Conservation (phyloP, 2,113 vertebrate genomes). For the Spea multiplicata region DNA sequence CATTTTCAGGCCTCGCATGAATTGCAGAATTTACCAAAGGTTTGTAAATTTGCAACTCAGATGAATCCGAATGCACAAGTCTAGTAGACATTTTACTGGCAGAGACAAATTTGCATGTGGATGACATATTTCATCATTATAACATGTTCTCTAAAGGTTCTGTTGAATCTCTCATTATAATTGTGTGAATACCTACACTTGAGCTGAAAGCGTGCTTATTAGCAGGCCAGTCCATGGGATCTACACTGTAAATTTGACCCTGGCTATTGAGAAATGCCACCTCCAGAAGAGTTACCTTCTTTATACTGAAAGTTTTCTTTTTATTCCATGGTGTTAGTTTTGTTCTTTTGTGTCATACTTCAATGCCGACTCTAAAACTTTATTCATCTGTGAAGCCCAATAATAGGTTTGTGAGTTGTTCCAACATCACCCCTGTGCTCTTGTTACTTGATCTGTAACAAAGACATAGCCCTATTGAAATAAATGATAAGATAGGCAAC, state of each 20-base stretch:
- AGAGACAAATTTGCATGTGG: too few species aligned
- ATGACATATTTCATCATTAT: too few species aligned
- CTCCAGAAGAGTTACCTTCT: constrained; percentile 26
- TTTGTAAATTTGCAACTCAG: too few species aligned
- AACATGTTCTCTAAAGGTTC: too few species aligned
- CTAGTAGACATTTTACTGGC: too few species aligned
- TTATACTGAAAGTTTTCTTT: constrained; percentile 39
- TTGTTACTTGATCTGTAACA: constrained; percentile 40
- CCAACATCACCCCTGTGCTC: constrained; percentile 35
- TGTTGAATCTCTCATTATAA: background rate
- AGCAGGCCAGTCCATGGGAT: background rate
- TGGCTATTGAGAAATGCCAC: constrained; percentile 20
- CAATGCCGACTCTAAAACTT: constrained; percentile 40
- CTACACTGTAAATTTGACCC: constrained; percentile 29
- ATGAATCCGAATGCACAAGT: too few species aligned
- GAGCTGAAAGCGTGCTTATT: background rate
- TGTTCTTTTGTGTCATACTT: constrained; percentile 47
- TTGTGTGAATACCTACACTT: background rate
- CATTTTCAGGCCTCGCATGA: too few species aligned
- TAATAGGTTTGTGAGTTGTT: constrained; percentile 41
- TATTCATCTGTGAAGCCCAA: constrained; percentile 38
- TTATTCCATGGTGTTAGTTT: constrained; percentile 41
- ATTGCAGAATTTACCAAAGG: too few species aligned
- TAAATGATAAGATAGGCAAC: constrained; percentile 42
- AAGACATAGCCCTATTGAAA: constrained; percentile 35